These are phyloP conservation scores for Harpegnathos saltator DNA, from an alignment of 1,140 invertebrate species.

Conservation along the genomic window DNA sequence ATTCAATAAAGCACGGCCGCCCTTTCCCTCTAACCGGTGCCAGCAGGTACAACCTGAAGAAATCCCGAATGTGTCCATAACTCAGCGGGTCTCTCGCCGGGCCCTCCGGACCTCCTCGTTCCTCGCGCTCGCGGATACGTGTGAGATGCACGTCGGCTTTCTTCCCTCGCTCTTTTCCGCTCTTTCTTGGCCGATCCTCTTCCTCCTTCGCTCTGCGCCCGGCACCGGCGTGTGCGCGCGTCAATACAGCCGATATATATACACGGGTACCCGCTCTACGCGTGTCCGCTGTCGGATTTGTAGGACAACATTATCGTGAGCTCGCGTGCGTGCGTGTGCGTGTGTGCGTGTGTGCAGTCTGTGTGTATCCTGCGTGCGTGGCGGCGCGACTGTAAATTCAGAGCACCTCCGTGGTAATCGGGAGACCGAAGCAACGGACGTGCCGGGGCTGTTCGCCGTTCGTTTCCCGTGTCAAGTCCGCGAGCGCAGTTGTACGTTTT, in stretches of 20 bases:
- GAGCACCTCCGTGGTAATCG: not conserved
- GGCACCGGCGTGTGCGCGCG: constrained; percentile 35
- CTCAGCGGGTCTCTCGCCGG: constrained; percentile 68
- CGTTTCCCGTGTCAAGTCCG: not conserved
- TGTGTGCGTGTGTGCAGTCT: too few species aligned
- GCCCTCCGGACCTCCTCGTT: constrained; percentile 63
- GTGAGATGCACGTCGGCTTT: constrained; percentile 48
- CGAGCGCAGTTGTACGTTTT: too few species aligned
- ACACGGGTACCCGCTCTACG: constrained; percentile 23
- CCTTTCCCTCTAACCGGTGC: constrained; percentile 73
- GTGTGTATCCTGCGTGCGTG: constrained; percentile 5
- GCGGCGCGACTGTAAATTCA: constrained; percentile 43
- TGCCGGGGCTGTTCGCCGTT: not conserved
- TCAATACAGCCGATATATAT: constrained; percentile 39
- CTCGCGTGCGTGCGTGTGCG: constrained; percentile 15
- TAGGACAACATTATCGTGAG: constrained; percentile 80
- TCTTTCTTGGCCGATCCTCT: constrained; percentile 22
- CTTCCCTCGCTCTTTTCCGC: constrained; percentile 25
- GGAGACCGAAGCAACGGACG: constrained; percentile 38
- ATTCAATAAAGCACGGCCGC: constrained; percentile 81
- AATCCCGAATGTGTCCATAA: constrained; percentile 80
- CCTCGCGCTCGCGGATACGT: constrained; percentile 56
- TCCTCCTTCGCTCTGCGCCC: too few species aligned
- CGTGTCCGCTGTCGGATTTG: constrained; percentile 74
- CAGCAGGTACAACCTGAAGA: constrained; percentile 77